A percentile compares a stretch with the other conserved stretches of the same genome.
These are phyloP conservation scores for Ptychoptera contaminata DNA, from an alignment of 2,888 invertebrate species.

Conservation along the genomic window DNA sequence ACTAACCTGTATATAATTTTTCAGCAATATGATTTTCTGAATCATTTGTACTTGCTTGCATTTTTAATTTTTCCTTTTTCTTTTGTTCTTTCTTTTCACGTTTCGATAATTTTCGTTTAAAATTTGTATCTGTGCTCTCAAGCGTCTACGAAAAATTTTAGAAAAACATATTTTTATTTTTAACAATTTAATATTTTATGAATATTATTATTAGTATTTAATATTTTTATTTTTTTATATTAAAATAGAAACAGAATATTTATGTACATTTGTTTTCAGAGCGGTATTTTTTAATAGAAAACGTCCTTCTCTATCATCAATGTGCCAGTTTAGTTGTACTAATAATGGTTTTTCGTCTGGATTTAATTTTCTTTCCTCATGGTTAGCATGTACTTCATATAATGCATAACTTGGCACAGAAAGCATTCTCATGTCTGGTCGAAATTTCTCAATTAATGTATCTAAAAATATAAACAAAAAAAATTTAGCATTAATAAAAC, in stretches of 20 bases:
- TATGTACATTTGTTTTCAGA: conserved; percentile 49
- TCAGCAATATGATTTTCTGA: conserved; percentile 65
- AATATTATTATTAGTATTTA: conserved; percentile 1
- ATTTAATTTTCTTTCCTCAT: conserved; percentile 78
- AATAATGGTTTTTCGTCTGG: conserved; percentile 88
- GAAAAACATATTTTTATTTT: conserved; percentile 5
- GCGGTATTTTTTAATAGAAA: conserved; percentile 85
- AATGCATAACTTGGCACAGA: conserved; percentile 58
- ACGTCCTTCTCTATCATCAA: conserved; percentile 94
- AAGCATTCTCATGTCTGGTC: conserved; percentile 97
- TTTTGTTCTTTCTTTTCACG: conserved; percentile 96
- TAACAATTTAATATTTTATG: not conserved
- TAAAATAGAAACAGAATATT: not conserved
- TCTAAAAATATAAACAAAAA: conserved; percentile 30
- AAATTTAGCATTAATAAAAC: not conserved
- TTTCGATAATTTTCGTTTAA: conserved; percentile 87
- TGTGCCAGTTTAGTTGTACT: conserved; percentile 98
- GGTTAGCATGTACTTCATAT: conserved; percentile 57
- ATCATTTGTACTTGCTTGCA: conserved; percentile 50
- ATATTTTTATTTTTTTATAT: not conserved
- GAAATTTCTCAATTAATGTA: conserved; percentile 95
- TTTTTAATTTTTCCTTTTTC: conserved; percentile 76
- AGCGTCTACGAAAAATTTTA: conserved; percentile 34
- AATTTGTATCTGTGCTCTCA: conserved; percentile 63
- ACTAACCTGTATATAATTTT: conserved; percentile 70